Conservation (phyloP, 64 coral and sea anemone species). For the Anthopleura sola region DNA sequence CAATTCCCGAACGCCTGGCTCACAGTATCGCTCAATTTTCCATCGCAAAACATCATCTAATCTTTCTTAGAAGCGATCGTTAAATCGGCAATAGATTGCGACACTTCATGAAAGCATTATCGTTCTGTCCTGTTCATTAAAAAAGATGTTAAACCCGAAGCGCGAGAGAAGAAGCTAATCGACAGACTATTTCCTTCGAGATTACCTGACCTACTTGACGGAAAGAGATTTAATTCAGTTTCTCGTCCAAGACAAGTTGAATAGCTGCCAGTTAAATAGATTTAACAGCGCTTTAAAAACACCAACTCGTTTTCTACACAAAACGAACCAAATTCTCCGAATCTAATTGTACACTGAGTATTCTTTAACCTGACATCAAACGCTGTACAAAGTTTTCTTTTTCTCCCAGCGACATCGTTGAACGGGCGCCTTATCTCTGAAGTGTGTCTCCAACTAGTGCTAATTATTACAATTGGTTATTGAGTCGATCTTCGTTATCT, state of each 20-base stretch:
- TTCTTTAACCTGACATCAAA: background rate
- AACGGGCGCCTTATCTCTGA: constrained; percentile 1
- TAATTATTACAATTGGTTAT: constrained; percentile 19
- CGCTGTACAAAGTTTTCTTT: background rate
- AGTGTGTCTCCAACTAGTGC: constrained; percentile 5
- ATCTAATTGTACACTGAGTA: background rate
- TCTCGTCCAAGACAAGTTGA: background rate
- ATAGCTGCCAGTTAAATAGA: background rate
- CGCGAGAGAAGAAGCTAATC: background rate
- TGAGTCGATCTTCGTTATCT: constrained; percentile 16
- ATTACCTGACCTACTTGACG: constrained; percentile 13
- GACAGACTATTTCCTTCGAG: constrained; percentile 1
- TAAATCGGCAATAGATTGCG: constrained; percentile 12
- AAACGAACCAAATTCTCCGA: background rate
- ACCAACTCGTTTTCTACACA: background rate
- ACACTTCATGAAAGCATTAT: constrained; percentile 21
- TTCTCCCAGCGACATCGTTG: background rate
- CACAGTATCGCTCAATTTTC: background rate
- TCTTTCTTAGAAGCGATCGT: background rate
- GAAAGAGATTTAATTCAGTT: background rate
- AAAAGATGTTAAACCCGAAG: background rate
- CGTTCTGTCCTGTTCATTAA: background rate
- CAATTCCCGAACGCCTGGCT: background rate
- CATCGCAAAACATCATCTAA: background rate
- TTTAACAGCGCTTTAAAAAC: background rate